Conservation (phyloP, 2,888 invertebrate species). For the Sturmia bella region DNA sequence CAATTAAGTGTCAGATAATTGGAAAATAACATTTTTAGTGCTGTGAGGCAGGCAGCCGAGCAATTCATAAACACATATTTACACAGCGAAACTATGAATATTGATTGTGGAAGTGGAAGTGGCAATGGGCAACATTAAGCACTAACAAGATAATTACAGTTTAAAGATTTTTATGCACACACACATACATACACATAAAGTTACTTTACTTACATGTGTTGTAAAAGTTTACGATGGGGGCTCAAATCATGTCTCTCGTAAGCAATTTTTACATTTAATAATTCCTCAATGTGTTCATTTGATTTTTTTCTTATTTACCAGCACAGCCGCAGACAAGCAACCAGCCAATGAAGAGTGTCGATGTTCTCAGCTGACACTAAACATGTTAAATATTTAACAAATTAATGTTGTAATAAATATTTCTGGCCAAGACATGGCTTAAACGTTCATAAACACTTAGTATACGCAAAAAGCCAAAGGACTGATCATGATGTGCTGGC, state of each 20-base stretch:
- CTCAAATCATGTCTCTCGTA: conserved; percentile 2
- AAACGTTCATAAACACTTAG: conserved; percentile 47
- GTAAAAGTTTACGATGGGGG: conserved; percentile 17
- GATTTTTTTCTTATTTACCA: conserved; percentile 29
- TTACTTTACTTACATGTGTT: not conserved
- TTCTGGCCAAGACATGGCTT: conserved; percentile 61
- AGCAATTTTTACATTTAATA: conserved; percentile 26
- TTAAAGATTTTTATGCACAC: conserved; percentile 25
- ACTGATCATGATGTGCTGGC: conserved; percentile 1
- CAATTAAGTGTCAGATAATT: conserved; percentile 61
- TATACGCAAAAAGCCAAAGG: not conserved
- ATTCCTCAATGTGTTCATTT: conserved; percentile 34
- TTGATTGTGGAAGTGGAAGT: not conserved
- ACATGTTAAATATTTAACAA: conserved; percentile 72
- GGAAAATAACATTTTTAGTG: conserved; percentile 56
- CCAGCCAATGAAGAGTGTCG: conserved; percentile 54
- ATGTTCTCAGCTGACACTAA: conserved; percentile 67
- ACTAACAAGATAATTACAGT: conserved; percentile 44
- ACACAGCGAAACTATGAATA: conserved; percentile 31
- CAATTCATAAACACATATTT: conserved; percentile 44
- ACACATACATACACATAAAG: conserved; percentile 2
- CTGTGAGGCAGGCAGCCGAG: conserved; percentile 24
- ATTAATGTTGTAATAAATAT: conserved; percentile 71
- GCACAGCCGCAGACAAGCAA: not conserved
- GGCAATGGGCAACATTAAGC: not conserved